Base-by-base conservation (phyloP, 92 coral and sea anemone genomes). In the Desmophyllum pertusum region DNA sequence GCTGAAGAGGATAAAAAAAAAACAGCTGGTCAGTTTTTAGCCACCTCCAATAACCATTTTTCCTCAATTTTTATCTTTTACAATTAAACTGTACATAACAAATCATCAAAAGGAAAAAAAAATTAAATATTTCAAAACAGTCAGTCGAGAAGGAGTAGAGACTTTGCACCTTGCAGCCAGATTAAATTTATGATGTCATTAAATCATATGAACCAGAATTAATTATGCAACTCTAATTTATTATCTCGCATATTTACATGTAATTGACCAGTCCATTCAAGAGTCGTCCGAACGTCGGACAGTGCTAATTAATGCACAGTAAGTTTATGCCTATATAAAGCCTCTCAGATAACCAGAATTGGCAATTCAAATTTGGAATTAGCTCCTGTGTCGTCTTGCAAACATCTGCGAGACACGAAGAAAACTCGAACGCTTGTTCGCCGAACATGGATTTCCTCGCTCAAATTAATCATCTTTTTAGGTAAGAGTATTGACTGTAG, bases 401-500 rank as follows among this genome's bases (percentile, higher is more conserved):
- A 37, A 23, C 15, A 30, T 31, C 75, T 79, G 75, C 33, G n/a
- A 25, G 52, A 36, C 19, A 23, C 23, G 18, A 23, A 31, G 29
- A 13, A 81, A n/a, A 37, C 18, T 19, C 19, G 14, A 37, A 48
- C 50, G 38, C 8, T 10, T 79, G 14, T 38, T 69, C 74, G 43
- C n/a, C 21, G 11, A 14, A 72, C 21, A 80, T 81, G 85, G 85
- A 81, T 39, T 81, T 81, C 19, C 50, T 81, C 4, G 73, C 84
- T 11, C 84, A 79, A 35, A 79, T 79, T 14, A 81, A 70, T n/a
- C 48, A 68, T 27, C 76, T 81, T 35, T 81, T 81, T 1, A 69
- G 85, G 85, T 81, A 81, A 25, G 85, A 25, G 43, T n/a, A 39
- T 39, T 40, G 39, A 46, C 40, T 30, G 40, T 3, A 17, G 9